Base-by-base conservation (phyloP, 2,888 invertebrate species). In the Lepeophtheirus nordmannii region DNA sequence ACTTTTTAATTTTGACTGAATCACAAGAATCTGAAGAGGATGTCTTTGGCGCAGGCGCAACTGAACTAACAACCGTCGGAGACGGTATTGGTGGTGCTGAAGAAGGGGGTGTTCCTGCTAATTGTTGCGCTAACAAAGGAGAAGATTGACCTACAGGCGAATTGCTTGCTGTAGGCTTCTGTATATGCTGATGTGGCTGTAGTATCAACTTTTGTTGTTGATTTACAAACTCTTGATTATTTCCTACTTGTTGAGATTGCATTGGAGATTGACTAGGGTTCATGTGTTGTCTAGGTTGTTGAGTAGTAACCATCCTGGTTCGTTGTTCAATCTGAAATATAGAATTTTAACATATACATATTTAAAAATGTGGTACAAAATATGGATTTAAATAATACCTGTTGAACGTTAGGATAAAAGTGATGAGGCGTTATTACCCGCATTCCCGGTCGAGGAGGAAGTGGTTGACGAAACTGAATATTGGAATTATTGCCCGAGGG, bases 391-490 rank as follows among this genome's bases (percentile, higher is more conserved):
- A n/a, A 30, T 30, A 30, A 2, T 20, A 20, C 17, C 58, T 23
- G 23, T 22, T 23, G 20, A 22, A 14, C 22, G 7, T 23, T 58
- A 58, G 23, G 23, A 58, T 22, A 58, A 22, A 58, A 30, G 22
- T 30, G 58, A 58, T 58, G 30, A 23, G 22, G 58, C 17, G 58
- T 30, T 20, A 58, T 58, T n/a, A 60, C n/a, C 30, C 14, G 10
- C 60, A 14, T 37, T 10, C 60, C 39, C 30, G 38, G 37, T 60
- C 39, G 60, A 60, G 37, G 37, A 11, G 60, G 60, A 37, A 23
- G 30, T 8, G 60, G 60, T 37, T 60, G 60, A 38, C 39, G 30
- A 30, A 60, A 60, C 30, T 60, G 60, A 12, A 60, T 38, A 60
- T 60, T 60, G 30, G 60, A 14, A 60, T 60, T 10, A 60, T 46